Base-by-base conservation (phyloP, 1,140 invertebrate species). In the Drosophila truncata region DNA sequence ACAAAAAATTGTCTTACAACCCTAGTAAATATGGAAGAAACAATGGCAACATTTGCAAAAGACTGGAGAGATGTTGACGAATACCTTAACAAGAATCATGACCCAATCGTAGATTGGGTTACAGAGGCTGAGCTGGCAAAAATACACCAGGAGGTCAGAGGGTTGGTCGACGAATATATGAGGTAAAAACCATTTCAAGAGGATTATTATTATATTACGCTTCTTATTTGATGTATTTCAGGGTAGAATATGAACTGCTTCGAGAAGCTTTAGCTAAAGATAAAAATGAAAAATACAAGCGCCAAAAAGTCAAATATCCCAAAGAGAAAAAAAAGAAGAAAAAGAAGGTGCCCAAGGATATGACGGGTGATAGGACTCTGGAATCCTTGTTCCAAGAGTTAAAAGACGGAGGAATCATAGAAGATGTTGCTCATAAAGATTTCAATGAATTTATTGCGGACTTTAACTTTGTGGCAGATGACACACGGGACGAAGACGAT, bases 321-420 rank as follows among this genome's bases (percentile, higher is more conserved):
- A 91, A 88, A 57, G 75, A 82, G 18, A 93, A 93, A 35, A 92
- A 90, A 44, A 95, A 95, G 72, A 96, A 95, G 64, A 95, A 94
- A 63, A 96, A 96, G 90, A 97, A 95, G 79, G 96, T 96, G 71
- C 50, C 62, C 3, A 92, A 93, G 23, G 97, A 98, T 93, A 92
- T 97, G 11, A 98, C 97, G 9, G 96, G 95, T 3, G 95, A 97
- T 81, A 93, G 96, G 79, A 95, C 95, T 1, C 94, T 95, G 5
- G 96, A 97, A 77, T 96, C 96, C 2, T 91, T 97, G 4, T 97
- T 96, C 91, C 95, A 97, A 82, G 97, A 98, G 92, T 91, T 98
- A 8, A 94, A 97, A 6, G 94, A 94, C 25, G 94, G 96, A 67
- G 96, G 95, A 8, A 96, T 98, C 14, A 96, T 98, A 59, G 94